Evolutionary conservation across 2,797 vertebrate species (phyloP).

Genomic region (Chloroceryle inda): DNA sequence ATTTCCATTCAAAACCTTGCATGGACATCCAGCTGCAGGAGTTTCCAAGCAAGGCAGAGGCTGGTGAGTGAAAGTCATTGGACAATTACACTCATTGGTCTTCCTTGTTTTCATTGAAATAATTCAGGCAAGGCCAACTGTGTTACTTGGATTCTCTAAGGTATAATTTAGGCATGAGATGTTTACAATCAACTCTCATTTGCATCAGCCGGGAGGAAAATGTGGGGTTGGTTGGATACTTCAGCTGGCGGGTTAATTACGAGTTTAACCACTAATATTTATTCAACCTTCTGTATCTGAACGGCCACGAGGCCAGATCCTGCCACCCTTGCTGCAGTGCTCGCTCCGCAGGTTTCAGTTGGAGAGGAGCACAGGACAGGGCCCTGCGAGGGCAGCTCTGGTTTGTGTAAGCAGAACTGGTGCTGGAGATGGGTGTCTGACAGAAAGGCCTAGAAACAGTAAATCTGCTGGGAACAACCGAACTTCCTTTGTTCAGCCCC

Average conservation of each 20-base stretch:
- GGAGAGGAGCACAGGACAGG: not conserved
- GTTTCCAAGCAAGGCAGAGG: not conserved
- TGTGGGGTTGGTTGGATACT: slow-evolving; percentile 43
- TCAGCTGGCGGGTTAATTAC: slow-evolving; percentile 29
- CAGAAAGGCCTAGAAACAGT: not conserved
- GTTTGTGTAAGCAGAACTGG: not conserved
- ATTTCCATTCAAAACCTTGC: not conserved
- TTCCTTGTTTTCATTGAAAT: slow-evolving; percentile 50
- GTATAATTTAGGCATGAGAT: slow-evolving; percentile 71
- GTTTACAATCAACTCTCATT: slow-evolving; percentile 65
- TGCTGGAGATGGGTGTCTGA: not conserved
- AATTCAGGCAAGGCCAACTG: slow-evolving; percentile 58
- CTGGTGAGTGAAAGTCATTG: not conserved
- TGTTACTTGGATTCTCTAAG: slow-evolving; percentile 66
- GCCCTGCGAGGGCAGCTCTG: fast-evolving
- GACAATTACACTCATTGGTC: slow-evolving; percentile 43
- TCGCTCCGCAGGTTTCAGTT: not conserved
- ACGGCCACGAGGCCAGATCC: not conserved
- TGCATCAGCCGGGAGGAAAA: slow-evolving; percentile 44
- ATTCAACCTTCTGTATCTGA: slow-evolving; percentile 37
- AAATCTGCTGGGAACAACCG: not conserved
- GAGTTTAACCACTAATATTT: slow-evolving; percentile 35
- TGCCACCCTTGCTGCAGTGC: not conserved
- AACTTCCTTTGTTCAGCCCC: not conserved
- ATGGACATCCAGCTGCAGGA: not conserved